Evolutionary conservation across 2,113 vertebrate species (phyloP), one percentile per base, ranked within the genome.

Genomic region (Brachyhypopomus occidentalis): DNA sequence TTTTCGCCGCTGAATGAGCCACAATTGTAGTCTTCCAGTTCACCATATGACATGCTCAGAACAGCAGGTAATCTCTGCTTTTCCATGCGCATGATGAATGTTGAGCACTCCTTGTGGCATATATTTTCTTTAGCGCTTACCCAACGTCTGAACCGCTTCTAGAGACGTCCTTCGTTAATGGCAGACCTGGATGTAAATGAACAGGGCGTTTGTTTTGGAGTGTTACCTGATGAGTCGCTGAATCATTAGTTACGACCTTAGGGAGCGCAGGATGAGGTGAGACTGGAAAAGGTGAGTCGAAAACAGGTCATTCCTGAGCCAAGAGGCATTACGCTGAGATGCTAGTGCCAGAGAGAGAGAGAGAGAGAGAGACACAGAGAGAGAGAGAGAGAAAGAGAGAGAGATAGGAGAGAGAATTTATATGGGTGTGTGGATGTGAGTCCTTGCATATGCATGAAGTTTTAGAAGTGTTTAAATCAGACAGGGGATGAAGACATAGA

Each of bases 231-330:
- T 59, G 58, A 63, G 64, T 20, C 72, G 25, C 45, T 74, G 75
- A 83, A 78, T 78, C 60, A 83, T 83, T 66, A 27, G 70, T 73
- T 73, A 48, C n/a, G 48, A 38, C n/a, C 45, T 45, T 63, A 63
- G 30, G 63, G 36, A 14, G 20, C 64, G 64, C 38, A 64, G 41
- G 55, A 67, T 72, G 22, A 66, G 62, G 34, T 45, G 34, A 11
- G 73, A 34, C 34, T 38, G 67, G 76, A 78, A 78, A 56, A 67
- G 36, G 6, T 74, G 48, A 67, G 70, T 67, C 20, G 74, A 56
- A 48, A 52, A 52, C 7, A 16, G 34, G 38, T 5, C 19, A 25
- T 17, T 66, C n/a, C 14, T 78, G 22, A 62, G 60, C 60, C 72
- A 73, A 70, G 30, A 30, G 16, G 38, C 16, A 58, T 52, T 79